phyloP scores from a whole-genome alignment of 2,888 invertebrate genomes.

The Drosophila nr. perissopoda region DNA sequence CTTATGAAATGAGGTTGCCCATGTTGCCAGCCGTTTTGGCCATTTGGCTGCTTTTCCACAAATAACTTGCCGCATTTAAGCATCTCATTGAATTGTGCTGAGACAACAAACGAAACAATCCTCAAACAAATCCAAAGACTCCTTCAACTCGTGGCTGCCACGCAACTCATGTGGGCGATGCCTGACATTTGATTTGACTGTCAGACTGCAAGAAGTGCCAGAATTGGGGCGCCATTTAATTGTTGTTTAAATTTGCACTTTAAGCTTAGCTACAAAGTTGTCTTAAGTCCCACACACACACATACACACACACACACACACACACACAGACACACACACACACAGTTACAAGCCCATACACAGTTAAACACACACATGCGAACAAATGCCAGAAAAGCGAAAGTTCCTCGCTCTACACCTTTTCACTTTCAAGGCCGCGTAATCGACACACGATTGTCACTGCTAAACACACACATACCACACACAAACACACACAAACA shows the following conservation, averaged over 20 bases:
- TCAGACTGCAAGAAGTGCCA: constrained; percentile 43
- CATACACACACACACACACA: not conserved
- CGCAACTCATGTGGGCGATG: constrained; percentile 52
- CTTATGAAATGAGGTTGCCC: constrained; percentile 76
- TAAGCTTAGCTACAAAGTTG: constrained; percentile 23
- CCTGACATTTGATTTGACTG: constrained; percentile 61
- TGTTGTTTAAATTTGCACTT: constrained; percentile 61
- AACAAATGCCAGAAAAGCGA: constrained; percentile 46
- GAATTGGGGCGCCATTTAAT: constrained; percentile 63
- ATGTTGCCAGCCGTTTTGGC: constrained; percentile 29
- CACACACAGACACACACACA: constrained; percentile 10
- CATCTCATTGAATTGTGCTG: constrained; percentile 65
- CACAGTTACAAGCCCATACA: not conserved
- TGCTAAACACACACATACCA: constrained; percentile 24
- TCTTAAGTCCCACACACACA: constrained; percentile 24
- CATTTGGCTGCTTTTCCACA: constrained; percentile 32
- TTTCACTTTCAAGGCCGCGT: constrained; percentile 83
- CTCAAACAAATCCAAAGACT: constrained; percentile 8
- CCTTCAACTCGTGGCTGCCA: constrained; percentile 26
- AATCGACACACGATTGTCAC: constrained; percentile 67
- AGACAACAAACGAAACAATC: constrained; percentile 8
- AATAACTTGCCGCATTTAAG: constrained; percentile 55
- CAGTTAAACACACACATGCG: not conserved
- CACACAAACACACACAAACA: constrained; percentile 23
- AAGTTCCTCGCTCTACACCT: constrained; percentile 76